Base-by-base conservation (phyloP, 2,888 invertebrate species). In the Linnaemya vulpina region DNA sequence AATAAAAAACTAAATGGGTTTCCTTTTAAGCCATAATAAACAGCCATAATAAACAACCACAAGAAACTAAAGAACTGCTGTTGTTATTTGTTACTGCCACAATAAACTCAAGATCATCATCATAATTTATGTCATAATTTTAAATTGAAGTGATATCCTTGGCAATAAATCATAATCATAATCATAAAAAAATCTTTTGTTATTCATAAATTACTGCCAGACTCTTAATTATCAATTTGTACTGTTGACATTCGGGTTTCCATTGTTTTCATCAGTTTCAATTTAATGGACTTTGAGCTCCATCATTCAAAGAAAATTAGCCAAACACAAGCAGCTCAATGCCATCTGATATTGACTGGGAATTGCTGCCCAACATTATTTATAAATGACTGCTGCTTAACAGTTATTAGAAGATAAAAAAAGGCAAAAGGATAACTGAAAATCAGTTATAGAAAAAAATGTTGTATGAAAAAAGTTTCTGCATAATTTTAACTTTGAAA, bases 61-160 rank as follows among this genome's bases (percentile, higher is more conserved):
- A n/a, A n/a, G n/a, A n/a, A n/a, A n/a, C 8, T 40, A 9, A 40
- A 1, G 40, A 9, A 7, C 43, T 15, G 13, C 13, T 43, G 15
- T 43, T 38, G 35, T 35, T 35, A 9, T 40, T n/a, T 43, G 43
- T 51, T 53, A 15, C 20, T 20, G 53, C 20, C 51, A 10, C 11
- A 20, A 55, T 55, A 58, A 58, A 58, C n/a, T 58, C 58, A 30
- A 15, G 58, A 22, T 30, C n/a, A 58, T 30, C n/a, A 58, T 58
- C 4, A 30, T 30, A 58, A 53, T 58, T 58, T 38, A 62, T 46
- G 43, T 25, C 35, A 65, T 43, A 65, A 46, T 46, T 62, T 62
- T 5, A 62, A 62, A 62, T 20, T 40, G 40, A 62, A 62, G 40
- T 11, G 38, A 62, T 62, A 40, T 62, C 40, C 40, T 62, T 20